Evolutionary conservation across 2,888 invertebrate species (phyloP), one percentile per base, ranked within the genome.

Genomic region (Eristalinus sepulchralis): DNA sequence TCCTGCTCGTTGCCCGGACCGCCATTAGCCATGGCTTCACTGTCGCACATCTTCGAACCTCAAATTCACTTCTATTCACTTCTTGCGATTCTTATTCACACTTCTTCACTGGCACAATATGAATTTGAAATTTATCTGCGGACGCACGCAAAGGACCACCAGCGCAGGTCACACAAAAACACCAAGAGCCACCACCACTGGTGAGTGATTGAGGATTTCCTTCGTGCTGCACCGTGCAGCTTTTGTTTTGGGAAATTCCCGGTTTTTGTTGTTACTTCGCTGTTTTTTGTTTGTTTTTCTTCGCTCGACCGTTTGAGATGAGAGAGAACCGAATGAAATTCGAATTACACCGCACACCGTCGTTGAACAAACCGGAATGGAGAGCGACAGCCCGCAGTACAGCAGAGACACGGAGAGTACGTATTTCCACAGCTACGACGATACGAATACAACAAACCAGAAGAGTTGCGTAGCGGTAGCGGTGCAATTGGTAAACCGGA

Each of bases 321-420:
- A 36, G 53, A 36, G 53, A 57, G 22, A 72, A 62, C 67, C 76
- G 81, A 72, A 39, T 24, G 36, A 33, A 39, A 36, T 70, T 82
- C 59, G 64, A 85, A 78, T 55, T 31, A 59, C 59, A 78, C 27
- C 64, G 73, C n/a, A 70, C 55, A 39, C 82, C 72, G 77, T 39
- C 60, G 72, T 73, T 70, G 27, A 85, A 78, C 59, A 85, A 85
- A 85, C 85, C 85, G 85, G 85, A 85, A 82, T 85, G 82, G 73
- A 81, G 73, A 81, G 68, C 72, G n/a, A n/a, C n/a, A n/a, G 71
- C 55, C 47, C 47, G 39, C 22, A 63, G 33, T 55, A 66, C 63
- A 75, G 57, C 39, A 55, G 22, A 24, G 57, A 57, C 27, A 27
- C 36, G 47, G 59, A 57, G 63, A 76, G 55, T 71, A 57, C 66